Conservation (phyloP, 2,888 invertebrate species). For the Pachliopta kotzebuea region DNA sequence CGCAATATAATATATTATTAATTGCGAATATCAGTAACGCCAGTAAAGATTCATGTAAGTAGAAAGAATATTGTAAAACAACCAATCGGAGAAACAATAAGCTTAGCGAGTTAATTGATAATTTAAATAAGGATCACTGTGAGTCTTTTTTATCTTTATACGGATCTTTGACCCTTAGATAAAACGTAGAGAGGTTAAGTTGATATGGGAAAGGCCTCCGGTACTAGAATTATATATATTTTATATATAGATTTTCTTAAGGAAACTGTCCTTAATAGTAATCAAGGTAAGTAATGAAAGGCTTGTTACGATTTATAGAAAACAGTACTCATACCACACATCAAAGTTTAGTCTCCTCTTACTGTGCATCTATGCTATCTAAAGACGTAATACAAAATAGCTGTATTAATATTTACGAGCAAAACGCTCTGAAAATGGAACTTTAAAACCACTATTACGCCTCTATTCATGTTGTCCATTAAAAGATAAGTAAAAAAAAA, state of each 20-base stretch:
- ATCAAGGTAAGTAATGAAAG: too few species aligned
- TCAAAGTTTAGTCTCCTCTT: too few species aligned
- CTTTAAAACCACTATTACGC: background rate
- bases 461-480: constrained; percentile 9
- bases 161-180: background rate
- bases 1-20: too few species aligned
- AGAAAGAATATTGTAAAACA: background rate
- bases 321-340: too few species aligned
- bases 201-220: background rate
- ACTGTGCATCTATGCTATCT: too few species aligned
- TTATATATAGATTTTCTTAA: background rate
- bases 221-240: background rate
- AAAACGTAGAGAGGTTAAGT: background rate
- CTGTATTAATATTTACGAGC: background rate
- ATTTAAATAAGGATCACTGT: background rate
- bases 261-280: background rate
- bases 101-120: background rate
- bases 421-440: background rate
- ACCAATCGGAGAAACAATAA: background rate
- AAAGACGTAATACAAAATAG: background rate
- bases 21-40: background rate
- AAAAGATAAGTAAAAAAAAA: constrained; percentile 19
- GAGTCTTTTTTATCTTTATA: background rate
- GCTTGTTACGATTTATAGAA: too few species aligned
- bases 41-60: background rate